phyloP scores from a whole-genome alignment of 2,888 invertebrate genomes.

The Epistrophe eligans region DNA sequence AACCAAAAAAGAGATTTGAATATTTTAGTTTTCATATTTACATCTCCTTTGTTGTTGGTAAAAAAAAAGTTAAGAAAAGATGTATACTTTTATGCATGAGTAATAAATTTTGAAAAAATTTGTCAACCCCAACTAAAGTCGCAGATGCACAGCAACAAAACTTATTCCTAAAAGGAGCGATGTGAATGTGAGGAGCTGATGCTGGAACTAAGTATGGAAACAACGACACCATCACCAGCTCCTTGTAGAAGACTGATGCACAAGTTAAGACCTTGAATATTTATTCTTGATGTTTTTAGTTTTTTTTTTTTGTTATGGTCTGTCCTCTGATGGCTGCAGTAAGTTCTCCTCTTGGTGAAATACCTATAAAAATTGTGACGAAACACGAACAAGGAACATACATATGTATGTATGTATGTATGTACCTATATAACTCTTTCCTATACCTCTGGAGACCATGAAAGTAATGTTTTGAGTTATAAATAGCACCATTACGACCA shows the following conservation, averaged over 20 bases:
- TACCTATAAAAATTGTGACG: conserved; percentile 50
- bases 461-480: conserved; percentile 37
- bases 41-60: conserved; percentile 8
- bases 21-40: conserved; percentile 40
- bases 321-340: not conserved
- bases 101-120: conserved; percentile 48
- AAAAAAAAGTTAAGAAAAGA: not conserved
- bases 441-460: conserved; percentile 22
- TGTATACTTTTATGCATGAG: conserved; percentile 30
- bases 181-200: not conserved
- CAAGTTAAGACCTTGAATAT: conserved; percentile 51
- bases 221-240: not conserved
- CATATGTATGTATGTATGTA: not conserved
- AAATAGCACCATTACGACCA: conserved; percentile 44
- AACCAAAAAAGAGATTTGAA: conserved; percentile 42
- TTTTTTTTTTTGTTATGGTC: conserved; percentile 9
- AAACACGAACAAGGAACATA: conserved; percentile 47
- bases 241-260: conserved; percentile 36
- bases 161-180: not conserved
- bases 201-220: too few species aligned
- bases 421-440: not conserved
- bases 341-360: not conserved
- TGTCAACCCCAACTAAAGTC: conserved; percentile 33
- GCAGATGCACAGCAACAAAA: too few species aligned
- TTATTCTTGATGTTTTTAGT: not conserved